A percentile compares a stretch with the other conserved stretches of the same genome.
These are phyloP conservation scores for Electrona antarctica DNA, from an alignment of 2,113 vertebrate species.

Conservation along the genomic window DNA sequence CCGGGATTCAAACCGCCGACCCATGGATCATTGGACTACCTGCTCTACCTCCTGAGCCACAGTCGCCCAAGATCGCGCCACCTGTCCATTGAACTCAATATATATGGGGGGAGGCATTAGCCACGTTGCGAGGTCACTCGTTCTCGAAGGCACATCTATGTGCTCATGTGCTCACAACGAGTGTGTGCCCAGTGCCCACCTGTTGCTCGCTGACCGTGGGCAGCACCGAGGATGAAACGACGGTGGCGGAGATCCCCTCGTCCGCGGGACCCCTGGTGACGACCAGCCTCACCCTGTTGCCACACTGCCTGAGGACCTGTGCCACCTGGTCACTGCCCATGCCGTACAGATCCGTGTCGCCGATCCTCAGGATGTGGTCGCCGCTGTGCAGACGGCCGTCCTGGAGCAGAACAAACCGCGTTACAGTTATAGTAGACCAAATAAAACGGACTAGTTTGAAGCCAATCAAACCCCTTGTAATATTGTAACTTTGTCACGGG, in stretches of 20 bases:
- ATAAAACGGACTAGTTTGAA: not conserved
- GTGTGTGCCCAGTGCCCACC: constrained; percentile 59
- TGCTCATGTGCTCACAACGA: too few relatives aligned
- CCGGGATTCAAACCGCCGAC: too few relatives aligned
- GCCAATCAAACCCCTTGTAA: constrained; percentile 14
- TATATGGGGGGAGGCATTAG: not conserved
- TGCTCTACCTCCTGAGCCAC: too few relatives aligned
- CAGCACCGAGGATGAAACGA: constrained; percentile 76
- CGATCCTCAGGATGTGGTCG: constrained; percentile 93
- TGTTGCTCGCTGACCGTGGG: constrained; percentile 77
- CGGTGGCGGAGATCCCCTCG: constrained; percentile 72
- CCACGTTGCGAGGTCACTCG: too few relatives aligned
- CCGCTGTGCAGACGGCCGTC: constrained; percentile 90
- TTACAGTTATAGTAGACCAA: not conserved
- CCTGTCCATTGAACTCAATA: not conserved
- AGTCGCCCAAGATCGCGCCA: too few relatives aligned
- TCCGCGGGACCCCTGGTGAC: constrained; percentile 88
- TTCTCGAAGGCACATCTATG: too few relatives aligned
- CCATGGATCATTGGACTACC: too few relatives aligned
- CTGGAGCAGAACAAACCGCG: constrained; percentile 59
- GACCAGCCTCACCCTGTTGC: constrained; percentile 88
- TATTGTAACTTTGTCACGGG: too few relatives aligned
- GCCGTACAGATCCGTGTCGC: constrained; percentile 88
- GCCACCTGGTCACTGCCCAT: constrained; percentile 97
- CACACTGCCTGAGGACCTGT: constrained; percentile 92